Base-by-base conservation (phyloP, 2,113 vertebrate genomes). In the Castor canadensis region DNA sequence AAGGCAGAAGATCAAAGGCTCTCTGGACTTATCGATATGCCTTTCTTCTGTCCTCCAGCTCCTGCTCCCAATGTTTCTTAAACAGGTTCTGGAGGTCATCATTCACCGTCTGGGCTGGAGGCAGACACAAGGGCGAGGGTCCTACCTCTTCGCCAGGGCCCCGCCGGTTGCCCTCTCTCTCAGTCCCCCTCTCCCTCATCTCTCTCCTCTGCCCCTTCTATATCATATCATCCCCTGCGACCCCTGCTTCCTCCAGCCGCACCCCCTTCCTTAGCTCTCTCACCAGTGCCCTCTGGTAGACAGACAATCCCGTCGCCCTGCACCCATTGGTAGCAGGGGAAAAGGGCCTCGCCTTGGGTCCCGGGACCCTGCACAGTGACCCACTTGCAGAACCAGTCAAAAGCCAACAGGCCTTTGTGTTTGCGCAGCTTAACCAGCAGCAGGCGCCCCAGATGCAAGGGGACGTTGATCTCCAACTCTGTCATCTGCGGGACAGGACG, bases 301-400 rank as follows among this genome's bases (percentile, higher is more conserved):
- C 98, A 98, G 87, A 99, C 2, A 20, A 84, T 95, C 40, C 93
- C 26, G 1, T 99, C 94, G 47, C 98, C 98, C 26, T 98, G 94
- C 8, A 98, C 87, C 98, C 99, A 99, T 49, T 98, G 95, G 95
- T 98, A 98, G 92, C 98, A 98, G 26, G 99, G 98, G 93, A 98
- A 99, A 20, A 58, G 6, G 49, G 9, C 64, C 52, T 87, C 24
- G 49, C 79, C 96, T 35, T 96, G 97, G 60, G 40, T 95, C 3
- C 64, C 88, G 0, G 97, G 97, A 8, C 96, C 71, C 91, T 97
- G 87, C 86, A 98, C 98, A 1, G 67, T 92, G 56, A 99, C 92
- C 11, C 98, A 98, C 28, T 95, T 92, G 96, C 98, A 99, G 97
- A 98, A 99, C 98, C 98, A 99, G 97, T 98, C 98, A 15, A 98